Conservation (phyloP, 2,888 invertebrate species). For the Eupeodes latifasciatus region DNA sequence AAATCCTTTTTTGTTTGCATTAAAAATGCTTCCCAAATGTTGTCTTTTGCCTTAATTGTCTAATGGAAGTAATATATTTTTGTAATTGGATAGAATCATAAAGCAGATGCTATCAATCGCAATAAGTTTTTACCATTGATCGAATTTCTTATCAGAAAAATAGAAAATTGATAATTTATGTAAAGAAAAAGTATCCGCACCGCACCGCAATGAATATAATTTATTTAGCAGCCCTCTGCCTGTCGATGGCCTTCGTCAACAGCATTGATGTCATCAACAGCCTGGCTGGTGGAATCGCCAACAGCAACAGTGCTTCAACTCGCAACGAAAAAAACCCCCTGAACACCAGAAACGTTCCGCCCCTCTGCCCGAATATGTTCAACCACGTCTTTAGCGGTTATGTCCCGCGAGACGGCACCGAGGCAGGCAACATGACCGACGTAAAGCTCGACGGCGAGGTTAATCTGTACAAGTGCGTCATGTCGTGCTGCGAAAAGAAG, state of each 20-base stretch:
- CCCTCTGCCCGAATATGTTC: slow-evolving; percentile 82
- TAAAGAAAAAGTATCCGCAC: neutral
- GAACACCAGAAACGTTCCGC: slow-evolving; percentile 70
- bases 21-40: slow-evolving; percentile 12
- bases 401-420: slow-evolving; percentile 84
- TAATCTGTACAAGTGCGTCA: slow-evolving; percentile 90
- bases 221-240: slow-evolving; percentile 42
- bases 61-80: slow-evolving; percentile 50
- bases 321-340: slow-evolving; percentile 52
- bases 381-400: slow-evolving; percentile 83
- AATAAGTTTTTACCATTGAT: slow-evolving; percentile 38
- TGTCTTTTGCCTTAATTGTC: slow-evolving; percentile 21
- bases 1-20: neutral
- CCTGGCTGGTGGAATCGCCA: slow-evolving; percentile 19
- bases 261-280: slow-evolving; percentile 70
- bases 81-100: slow-evolving; percentile 35
- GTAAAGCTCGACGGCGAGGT: slow-evolving; percentile 84
- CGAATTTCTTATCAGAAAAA: slow-evolving; percentile 35
- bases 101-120: slow-evolving; percentile 58
- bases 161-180: slow-evolving; percentile 5
- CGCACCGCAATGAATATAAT: slow-evolving; percentile 40
- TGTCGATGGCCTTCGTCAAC: slow-evolving; percentile 45
- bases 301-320: slow-evolving; percentile 32
- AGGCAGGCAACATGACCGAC: slow-evolving; percentile 87
- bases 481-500: slow-evolving; percentile 84